Evolutionary conservation across 2,888 invertebrate genomes (phyloP), one percentile per base, ranked within the genome.

Genomic region (Sialis fuliginosa): DNA sequence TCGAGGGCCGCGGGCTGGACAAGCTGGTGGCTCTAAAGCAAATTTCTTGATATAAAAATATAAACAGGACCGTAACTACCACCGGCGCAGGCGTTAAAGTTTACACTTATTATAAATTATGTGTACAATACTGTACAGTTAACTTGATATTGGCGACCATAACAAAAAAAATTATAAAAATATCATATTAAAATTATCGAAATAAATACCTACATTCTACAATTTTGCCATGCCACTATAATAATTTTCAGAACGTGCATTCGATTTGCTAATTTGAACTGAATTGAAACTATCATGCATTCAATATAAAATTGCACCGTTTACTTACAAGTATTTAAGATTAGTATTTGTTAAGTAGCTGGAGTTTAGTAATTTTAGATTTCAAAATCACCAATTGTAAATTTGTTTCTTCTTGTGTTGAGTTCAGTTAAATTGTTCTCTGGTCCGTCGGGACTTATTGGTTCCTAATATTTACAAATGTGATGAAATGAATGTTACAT

Each of bases 351-450:
- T 35, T 34, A 30, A 7, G 22, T 39, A 39, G 35, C 22, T 39
- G 10, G n/a, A 35, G 13, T 12, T 45, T 48, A 69, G 79, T 79
- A 74, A 79, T 79, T 64, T 81, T 81, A 68, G 71, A 81, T 81
- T 65, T 82, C 81, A 65, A 79, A 81, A 65, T 82, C 81, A 59
- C 81, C 81, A 59, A 82, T 82, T 62, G 79, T 81, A 69, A 82
- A 82, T 62, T 65, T 66, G 61, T 66, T 66, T 66, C 64, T 65
- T 59, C 60, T 63, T 52, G 66, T 66, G 52, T 60, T 60, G 56
- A 64, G 59, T 50, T 65, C 65, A 47, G 48, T 48, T 52, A 63
- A 54, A 57, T 63, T 63, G 43, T 62, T 63, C 51, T 66, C 65
- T 44, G 66, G 65, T 59, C 65, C 66, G 55, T 47, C 47, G 10